A percentile compares a stretch with the other conserved stretches of the same genome.
phyloP scores from a whole-genome alignment of 2,797 vertebrate species.

The Neosalanx taihuensis region DNA sequence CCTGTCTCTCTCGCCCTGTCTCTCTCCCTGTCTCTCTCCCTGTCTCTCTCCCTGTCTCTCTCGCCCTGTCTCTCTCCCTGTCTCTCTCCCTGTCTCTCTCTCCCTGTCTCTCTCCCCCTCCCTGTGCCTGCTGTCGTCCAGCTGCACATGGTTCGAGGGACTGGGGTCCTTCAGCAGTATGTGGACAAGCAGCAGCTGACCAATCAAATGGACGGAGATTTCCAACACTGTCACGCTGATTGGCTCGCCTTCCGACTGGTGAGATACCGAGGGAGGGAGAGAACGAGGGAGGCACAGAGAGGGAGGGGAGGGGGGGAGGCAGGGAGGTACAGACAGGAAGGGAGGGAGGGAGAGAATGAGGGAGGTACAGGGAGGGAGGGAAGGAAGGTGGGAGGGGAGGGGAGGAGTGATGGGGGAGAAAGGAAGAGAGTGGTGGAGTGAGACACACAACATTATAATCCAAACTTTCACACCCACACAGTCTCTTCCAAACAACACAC shows the following conservation, averaged over 20 bases:
- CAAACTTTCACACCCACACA: too few species aligned
- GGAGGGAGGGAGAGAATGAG: too few species aligned
- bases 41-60: too few species aligned
- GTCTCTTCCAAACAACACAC: too few species aligned
- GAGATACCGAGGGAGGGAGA: slow-evolving; percentile 25
- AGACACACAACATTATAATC: not conserved
- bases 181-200: slow-evolving; percentile 76
- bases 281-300: not conserved
- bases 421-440: too few species aligned
- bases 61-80: too few species aligned
- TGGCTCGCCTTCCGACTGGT: slow-evolving; percentile 79
- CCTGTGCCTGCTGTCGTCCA: slow-evolving; percentile 27
- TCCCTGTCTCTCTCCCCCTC: not conserved
- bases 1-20: too few species aligned
- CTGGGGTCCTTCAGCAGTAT: slow-evolving; percentile 71
- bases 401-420: too few species aligned
- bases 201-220: slow-evolving; percentile 73
- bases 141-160: slow-evolving; percentile 69
- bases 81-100: too few species aligned
- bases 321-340: too few species aligned
- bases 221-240: slow-evolving; percentile 70
- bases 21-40: too few species aligned
- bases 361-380: too few species aligned
- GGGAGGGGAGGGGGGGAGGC: not conserved
- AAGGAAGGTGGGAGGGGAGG: not conserved